Base-by-base conservation (phyloP, 2,888 invertebrate species). In the Drosophila picticornis region DNA sequence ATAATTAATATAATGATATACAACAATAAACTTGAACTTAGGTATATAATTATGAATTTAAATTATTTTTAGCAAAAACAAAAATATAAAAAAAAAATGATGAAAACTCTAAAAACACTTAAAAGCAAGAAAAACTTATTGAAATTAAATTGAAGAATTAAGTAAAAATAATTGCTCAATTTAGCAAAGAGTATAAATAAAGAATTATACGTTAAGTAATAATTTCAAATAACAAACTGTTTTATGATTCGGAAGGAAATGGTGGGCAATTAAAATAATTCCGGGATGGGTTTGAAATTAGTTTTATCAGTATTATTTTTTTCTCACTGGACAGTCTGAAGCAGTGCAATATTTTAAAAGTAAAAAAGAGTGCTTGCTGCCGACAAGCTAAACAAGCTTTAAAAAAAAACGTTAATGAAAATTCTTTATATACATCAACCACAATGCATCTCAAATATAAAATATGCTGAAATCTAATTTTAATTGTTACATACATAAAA, bases 191-290 rank as follows among this genome's bases (percentile, higher is more conserved):
- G 88, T 88, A 88, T 80, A 87, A 87, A 88, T 89, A 91, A 91
- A 91, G 84, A 91, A 92, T 92, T 91, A 92, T 91, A 92, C 92
- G 92, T 92, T 92, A 92, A 92, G 92, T 88, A 90, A 88, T 82
- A 86, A 88, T 90, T 88, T 88, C 78, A 88, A 88, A 83, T 65
- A 40, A 59, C 0, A 38, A 43, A 3, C 22, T 48, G 11, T 5
- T 79, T 67, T 58, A 32, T 59, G 11, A 31, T 48, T 61, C 16
- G 1, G 34, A 38, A 13, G 31, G n/a, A 36, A 25, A 25, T 36
- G 11, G 5, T 11, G 31, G 52, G 31, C 13, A 52, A 4, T 22
- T 4, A 11, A 31, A 19, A 29, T 16, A 22, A 9, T 22, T 13
- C 0, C 13, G 46, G 16, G 4, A 4, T 22, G 4, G 46, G 4